These are phyloP conservation scores for Porites lutea DNA, from an alignment of 64 coral and sea anemone species.

Conservation along the genomic window DNA sequence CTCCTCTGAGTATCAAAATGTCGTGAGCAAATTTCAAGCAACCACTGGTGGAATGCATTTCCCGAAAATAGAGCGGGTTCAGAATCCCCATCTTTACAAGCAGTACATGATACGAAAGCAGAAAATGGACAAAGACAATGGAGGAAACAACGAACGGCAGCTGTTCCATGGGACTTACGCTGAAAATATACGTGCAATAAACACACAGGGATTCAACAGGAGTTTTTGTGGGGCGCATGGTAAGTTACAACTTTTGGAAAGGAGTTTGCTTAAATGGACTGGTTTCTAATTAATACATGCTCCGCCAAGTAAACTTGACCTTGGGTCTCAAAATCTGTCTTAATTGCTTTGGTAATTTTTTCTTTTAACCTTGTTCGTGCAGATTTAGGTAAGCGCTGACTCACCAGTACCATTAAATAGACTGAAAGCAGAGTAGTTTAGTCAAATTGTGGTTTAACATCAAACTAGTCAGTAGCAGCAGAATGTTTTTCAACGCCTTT, in stretches of 20 bases:
- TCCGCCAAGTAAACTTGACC: too few species aligned
- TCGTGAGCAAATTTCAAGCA: not conserved
- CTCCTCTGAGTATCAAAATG: not conserved
- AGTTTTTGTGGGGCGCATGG: constrained; percentile 17
- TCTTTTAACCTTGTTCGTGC: too few species aligned
- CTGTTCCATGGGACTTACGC: constrained; percentile 20
- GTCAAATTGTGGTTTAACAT: too few species aligned
- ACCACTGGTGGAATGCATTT: not conserved
- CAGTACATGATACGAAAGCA: constrained; percentile 10
- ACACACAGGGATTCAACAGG: constrained; percentile 39
- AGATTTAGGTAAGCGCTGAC: too few species aligned
- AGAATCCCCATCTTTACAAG: constrained; percentile 30
- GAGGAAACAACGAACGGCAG: constrained; percentile 1
- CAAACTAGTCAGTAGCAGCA: too few species aligned
- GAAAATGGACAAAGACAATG: constrained; percentile 44
- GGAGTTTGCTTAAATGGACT: not conserved
- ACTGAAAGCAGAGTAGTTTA: too few species aligned
- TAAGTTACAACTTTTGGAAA: not conserved
- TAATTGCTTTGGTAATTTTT: too few species aligned
- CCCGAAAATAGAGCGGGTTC: constrained; percentile 23
- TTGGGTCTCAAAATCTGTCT: too few species aligned
- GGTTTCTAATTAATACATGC: too few species aligned
- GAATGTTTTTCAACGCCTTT: too few species aligned
- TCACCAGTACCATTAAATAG: too few species aligned
- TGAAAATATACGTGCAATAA: constrained; percentile 1